Percentiles rank a stretch among this genome's conserved stretches.
Conservation (phyloP, 2,888 invertebrate genomes). For the Pachliopta kotzebuea region DNA sequence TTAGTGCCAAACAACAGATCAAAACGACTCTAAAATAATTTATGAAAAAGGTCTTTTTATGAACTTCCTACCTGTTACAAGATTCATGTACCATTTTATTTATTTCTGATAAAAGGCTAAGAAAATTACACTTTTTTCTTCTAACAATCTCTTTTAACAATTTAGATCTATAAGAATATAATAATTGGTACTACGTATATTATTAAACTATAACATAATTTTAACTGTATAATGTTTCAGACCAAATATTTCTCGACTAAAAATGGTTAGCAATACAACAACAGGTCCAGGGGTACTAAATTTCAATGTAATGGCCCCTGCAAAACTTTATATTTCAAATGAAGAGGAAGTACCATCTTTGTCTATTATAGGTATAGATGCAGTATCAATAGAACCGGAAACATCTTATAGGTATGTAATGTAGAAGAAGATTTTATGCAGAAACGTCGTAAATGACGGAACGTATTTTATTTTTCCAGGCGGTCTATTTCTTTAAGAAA, state of each 20-base stretch:
- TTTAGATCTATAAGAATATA: not conserved
- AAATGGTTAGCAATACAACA: conserved; percentile 83
- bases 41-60: no score
- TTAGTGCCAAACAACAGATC: no score
- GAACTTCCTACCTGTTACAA: not conserved
- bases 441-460: not conserved
- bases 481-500: conserved; percentile 80
- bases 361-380: conserved; percentile 84
- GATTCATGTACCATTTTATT: not conserved
- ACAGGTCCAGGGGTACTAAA: conserved; percentile 82
- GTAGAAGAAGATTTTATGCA: not conserved
- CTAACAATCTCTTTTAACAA: not conserved
- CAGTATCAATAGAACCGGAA: conserved; percentile 80
- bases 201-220: not conserved
- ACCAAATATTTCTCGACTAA: conserved; percentile 53
- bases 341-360: conserved; percentile 86
- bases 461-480: conserved; percentile 44
- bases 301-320: conserved; percentile 71
- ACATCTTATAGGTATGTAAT: conserved; percentile 68
- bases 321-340: conserved; percentile 83
- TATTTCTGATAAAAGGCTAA: not conserved
- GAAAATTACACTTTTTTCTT: not conserved
- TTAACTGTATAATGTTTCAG: conserved; percentile 43
- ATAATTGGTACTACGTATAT: not conserved
- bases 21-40: no score